Percentiles rank a stretch among this genome's conserved stretches.
phyloP scores from a whole-genome alignment of 2,888 invertebrate species.

The Meganola albula region DNA sequence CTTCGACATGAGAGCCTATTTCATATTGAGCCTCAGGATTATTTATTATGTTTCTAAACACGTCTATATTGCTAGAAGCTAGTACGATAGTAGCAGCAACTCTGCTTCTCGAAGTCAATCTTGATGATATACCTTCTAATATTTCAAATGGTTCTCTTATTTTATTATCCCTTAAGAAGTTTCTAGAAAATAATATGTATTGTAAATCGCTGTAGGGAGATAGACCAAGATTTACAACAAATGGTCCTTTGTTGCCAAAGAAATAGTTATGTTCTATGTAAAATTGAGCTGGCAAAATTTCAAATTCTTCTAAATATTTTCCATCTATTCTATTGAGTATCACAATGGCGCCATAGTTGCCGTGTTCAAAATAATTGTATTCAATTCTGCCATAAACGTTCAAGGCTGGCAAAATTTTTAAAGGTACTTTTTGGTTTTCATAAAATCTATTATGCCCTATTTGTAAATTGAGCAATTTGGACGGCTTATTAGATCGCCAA shows the following conservation, averaged over 20 bases:
- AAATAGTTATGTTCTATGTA: conserved; percentile 92
- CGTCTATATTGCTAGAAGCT: conserved; percentile 91
- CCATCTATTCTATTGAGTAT: conserved; percentile 85
- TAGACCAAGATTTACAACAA: conserved; percentile 91
- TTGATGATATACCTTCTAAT: conserved; percentile 79
- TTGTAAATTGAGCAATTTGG: conserved; percentile 80
- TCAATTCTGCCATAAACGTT: conserved; percentile 88
- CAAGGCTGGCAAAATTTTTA: conserved; percentile 88
- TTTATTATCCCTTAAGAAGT: conserved; percentile 90
- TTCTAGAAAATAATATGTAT: conserved; percentile 89
- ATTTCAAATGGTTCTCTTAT: conserved; percentile 90
- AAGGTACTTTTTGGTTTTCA: conserved; percentile 83
- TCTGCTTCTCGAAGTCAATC: conserved; percentile 90
- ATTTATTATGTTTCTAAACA: conserved; percentile 93
- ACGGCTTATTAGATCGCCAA: conserved; percentile 79
- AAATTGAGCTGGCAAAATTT: conserved; percentile 83
- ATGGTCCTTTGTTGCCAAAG: conserved; percentile 90
- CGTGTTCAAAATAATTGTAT: conserved; percentile 92
- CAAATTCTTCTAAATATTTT: conserved; percentile 86
- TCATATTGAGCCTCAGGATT: conserved; percentile 95
- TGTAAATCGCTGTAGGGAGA: conserved; percentile 92
- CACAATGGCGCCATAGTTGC: conserved; percentile 88
- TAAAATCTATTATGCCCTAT: conserved; percentile 92
- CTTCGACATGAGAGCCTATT: conserved; percentile 95
- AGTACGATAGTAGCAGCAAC: conserved; percentile 96